Percentiles rank a stretch among this genome's conserved stretches.
These are phyloP conservation scores for Coelopa pilipes DNA, from an alignment of 2,888 invertebrate species.

Conservation along the genomic window DNA sequence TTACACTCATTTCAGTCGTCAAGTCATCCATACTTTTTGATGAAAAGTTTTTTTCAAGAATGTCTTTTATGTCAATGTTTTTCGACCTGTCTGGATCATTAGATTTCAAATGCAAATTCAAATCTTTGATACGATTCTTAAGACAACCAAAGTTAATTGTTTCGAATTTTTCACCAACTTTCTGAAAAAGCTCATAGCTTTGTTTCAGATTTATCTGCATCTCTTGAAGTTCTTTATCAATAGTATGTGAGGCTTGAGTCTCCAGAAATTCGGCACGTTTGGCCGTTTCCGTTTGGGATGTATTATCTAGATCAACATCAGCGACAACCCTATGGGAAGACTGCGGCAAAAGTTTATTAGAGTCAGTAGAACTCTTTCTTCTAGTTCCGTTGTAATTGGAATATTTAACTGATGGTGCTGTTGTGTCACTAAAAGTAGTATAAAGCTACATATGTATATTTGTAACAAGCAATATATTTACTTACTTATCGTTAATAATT, in stretches of 20 bases:
- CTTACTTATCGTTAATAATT: conserved; percentile 49
- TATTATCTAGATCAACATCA: neutral
- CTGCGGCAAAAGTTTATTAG: too few species aligned
- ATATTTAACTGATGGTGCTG: neutral
- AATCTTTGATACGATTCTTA: conserved; percentile 57
- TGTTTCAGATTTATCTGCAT: conserved; percentile 57
- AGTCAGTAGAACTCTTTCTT: too few species aligned
- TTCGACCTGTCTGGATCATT: conserved; percentile 46
- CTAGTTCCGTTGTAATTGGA: too few species aligned
- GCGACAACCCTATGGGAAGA: neutral
- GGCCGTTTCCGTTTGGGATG: neutral
- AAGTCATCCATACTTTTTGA: conserved; percentile 54
- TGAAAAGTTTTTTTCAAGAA: conserved; percentile 53
- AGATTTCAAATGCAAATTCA: conserved; percentile 51
- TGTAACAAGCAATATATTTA: neutral
- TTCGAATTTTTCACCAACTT: conserved; percentile 58
- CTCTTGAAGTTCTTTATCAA: conserved; percentile 56
- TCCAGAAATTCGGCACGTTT: conserved; percentile 40
- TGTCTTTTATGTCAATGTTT: conserved; percentile 48
- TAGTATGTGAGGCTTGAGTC: conserved; percentile 43
- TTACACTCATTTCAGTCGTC: conserved; percentile 52
- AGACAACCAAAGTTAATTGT: conserved; percentile 57
- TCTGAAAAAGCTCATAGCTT: conserved; percentile 59
- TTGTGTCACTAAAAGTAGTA: neutral
- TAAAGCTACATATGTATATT: neutral